phyloP scores from a whole-genome alignment of 1,140 invertebrate genomes.

The Stegodyphus dumicola region DNA sequence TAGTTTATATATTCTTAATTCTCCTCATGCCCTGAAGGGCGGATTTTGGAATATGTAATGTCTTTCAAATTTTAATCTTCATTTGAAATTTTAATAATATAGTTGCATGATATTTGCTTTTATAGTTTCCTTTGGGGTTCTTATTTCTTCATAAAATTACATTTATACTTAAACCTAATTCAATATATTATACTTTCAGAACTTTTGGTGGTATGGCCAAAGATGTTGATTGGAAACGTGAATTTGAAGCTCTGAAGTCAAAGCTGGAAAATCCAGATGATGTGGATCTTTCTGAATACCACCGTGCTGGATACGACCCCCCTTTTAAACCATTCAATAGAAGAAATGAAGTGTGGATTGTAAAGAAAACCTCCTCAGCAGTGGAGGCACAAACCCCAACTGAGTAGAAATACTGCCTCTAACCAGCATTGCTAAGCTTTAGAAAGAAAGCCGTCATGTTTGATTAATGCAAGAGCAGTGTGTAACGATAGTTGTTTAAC shows the following conservation, averaged over 20 bases:
- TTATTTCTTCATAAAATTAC: background rate
- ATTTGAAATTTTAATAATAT: too few relatives aligned
- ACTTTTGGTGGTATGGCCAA: slow-evolving; percentile 58
- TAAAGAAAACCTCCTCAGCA: slow-evolving; percentile 60
- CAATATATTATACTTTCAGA: background rate
- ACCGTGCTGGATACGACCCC: slow-evolving; percentile 65
- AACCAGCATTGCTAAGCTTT: slow-evolving; percentile 16
- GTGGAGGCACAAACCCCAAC: slow-evolving; percentile 43
- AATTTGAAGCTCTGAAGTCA: slow-evolving; percentile 52
- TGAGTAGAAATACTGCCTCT: slow-evolving; percentile 21
- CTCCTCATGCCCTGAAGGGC: too few relatives aligned
- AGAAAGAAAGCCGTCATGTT: slow-evolving; percentile 18
- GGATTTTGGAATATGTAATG: too few relatives aligned
- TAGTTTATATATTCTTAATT: too few relatives aligned
- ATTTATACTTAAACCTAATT: background rate
- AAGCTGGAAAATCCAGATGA: slow-evolving; percentile 58
- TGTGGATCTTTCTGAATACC: slow-evolving; percentile 56
- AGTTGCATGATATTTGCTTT: background rate
- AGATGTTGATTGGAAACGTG: slow-evolving; percentile 58
- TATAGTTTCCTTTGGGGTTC: background rate
- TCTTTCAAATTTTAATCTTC: too few relatives aligned
- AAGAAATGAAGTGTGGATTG: slow-evolving; percentile 66
- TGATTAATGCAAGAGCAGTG: slow-evolving; percentile 45
- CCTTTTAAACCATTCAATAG: slow-evolving; percentile 66
- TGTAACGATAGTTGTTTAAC: slow-evolving; percentile 47